Base-by-base conservation (phyloP, 1,140 invertebrate genomes). In the Formica selysi region DNA sequence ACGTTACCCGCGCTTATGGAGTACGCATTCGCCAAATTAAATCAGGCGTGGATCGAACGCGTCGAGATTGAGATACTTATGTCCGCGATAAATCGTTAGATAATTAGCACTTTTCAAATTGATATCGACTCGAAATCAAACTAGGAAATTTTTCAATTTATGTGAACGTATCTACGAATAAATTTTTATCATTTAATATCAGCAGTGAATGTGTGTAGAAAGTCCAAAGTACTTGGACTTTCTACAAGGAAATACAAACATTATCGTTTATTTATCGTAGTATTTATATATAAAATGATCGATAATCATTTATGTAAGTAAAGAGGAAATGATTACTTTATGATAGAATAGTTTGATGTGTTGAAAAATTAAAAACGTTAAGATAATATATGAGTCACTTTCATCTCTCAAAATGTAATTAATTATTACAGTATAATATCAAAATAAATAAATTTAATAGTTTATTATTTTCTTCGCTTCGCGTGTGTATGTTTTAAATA, bases 21-120 rank as follows among this genome's bases (percentile, higher is more conserved):
- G 61, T 29, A 48, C 51, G 64, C 76, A 79, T 86, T 81, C 76
- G 76, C 51, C 11, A 70, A 81, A 86, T 80, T 86, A 79, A 80
- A 86, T 79, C 83, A 73, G 44, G 32, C 73, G 32, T 62, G 13
- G 71, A 76, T 54, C 44, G 70, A 76, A 61, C 38, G 11, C 10
- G 26, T 71, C 16, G 26, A 71, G 44, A 71, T 73, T 44, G 51
- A 29, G 5, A 38, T 19, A 38, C 16, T 32, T n/a, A 3, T 5
- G 16, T 16, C 48, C 16, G 48, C 67, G 54, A 26, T 32, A 48
- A 48, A 44, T 68, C 48, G 44, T 68, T 44, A 32, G 1, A 44
- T 44, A 83, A 83, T 74, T 48, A 48, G n/a, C n/a, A 8, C 26
- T 44, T 59, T 71, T 26, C 19, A 32, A 3, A 19, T 2, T 48